Base-by-base conservation (phyloP, 1,140 invertebrate species). In the Neodiprion fabricii region DNA sequence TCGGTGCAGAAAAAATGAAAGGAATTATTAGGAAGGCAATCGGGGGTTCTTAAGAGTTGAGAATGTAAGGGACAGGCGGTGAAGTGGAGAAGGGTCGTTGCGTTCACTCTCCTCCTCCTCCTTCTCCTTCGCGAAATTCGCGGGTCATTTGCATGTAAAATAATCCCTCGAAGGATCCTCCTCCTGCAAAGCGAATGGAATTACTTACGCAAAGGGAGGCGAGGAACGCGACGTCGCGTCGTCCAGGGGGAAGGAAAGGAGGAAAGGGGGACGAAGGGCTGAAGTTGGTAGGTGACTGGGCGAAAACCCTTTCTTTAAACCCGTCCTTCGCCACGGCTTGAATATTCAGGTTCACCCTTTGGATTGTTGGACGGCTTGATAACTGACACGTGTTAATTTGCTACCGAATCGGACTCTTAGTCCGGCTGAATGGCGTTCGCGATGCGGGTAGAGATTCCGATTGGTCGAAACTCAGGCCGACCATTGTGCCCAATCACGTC, bases 331-430 rank as follows among this genome's bases (percentile, higher is more conserved):
- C 53, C 9, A 17, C n/a, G 11, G 53, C 53, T 14, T 61, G 53
- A 61, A 61, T 61, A 61, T 61, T 61, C 53, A 61, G 53, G 53
- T 61, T 9, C 53, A 61, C 53, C 53, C 9, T 61, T 61, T 61
- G 53, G 53, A 4, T 61, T 61, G 53, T 61, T 40, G 28, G 28
- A 40, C 28, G 28, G 28, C 28, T 40, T 40, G 28, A 2, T 61
- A 61, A 61, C 53, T 3, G 53, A 61, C 28, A 40, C 53, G 53
- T 61, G 53, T 61, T 61, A 61, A 61, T 61, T 61, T 17, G 53
- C 28, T 40, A 40, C 28, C 1, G 28, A 5, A 40, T 40, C 28
- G 28, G 28, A 40, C 28, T 40, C 28, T 40, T 40, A 40, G 28
- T 40, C 28, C 2, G 5, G 28, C 2, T 40, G 5, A 40, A 40